Evolutionary conservation across 2,888 invertebrate species (phyloP).

Genomic region (Morpho deidamia): DNA sequence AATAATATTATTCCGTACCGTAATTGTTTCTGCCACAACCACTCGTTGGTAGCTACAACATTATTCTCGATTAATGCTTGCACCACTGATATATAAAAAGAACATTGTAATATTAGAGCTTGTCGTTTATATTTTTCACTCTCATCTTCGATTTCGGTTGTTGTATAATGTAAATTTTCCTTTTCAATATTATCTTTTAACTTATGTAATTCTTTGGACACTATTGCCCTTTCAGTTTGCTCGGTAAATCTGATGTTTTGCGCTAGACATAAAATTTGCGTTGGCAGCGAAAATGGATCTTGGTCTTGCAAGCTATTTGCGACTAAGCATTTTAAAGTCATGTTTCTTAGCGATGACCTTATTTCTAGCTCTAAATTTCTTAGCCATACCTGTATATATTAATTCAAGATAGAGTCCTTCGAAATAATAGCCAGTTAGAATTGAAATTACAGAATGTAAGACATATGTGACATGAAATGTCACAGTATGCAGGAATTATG

Average conservation of each 20-base stretch:
- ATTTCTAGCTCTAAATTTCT: constrained; percentile 89
- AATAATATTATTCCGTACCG: constrained; percentile 63
- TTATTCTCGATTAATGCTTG: constrained; percentile 85
- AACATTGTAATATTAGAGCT: constrained; percentile 94
- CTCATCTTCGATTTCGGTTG: constrained; percentile 72
- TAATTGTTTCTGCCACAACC: constrained; percentile 97
- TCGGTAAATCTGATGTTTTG: constrained; percentile 92
- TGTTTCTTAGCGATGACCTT: constrained; percentile 81
- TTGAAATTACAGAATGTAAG: too few species aligned
- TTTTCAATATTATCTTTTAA: constrained; percentile 70
- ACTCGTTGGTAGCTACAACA: constrained; percentile 83
- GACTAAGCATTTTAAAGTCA: constrained; percentile 78
- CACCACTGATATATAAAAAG: constrained; percentile 92
- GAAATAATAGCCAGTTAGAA: too few species aligned
- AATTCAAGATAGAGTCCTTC: too few species aligned
- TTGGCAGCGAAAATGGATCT: constrained; percentile 78
- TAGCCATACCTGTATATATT: constrained; percentile 82
- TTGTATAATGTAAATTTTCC: constrained; percentile 69
- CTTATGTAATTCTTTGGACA: constrained; percentile 79
- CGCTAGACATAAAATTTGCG: constrained; percentile 89
- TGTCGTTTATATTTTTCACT: constrained; percentile 92
- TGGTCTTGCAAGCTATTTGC: constrained; percentile 66
- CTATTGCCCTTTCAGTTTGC: constrained; percentile 89
- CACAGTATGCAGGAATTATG: too few species aligned
- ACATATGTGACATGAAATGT: too few species aligned